Evolutionary conservation across 2,888 invertebrate species (phyloP), one percentile per base, ranked within the genome.

Genomic region (Ormyrus nitidulus): DNA sequence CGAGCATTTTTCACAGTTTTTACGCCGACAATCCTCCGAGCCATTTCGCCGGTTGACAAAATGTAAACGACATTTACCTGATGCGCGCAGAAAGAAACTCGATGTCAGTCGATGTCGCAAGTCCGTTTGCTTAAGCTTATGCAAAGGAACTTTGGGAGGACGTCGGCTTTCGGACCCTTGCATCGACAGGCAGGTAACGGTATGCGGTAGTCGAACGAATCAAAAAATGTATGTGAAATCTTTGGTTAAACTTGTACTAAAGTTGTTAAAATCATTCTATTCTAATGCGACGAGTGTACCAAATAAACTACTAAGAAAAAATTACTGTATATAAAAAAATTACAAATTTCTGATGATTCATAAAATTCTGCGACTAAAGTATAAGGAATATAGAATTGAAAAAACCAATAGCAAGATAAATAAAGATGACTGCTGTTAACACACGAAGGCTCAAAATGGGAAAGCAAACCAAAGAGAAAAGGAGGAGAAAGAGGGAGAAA

Each of bases 101-200:
- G 53, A 73, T 68, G 56, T 9, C 62, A 19, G 8, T 44, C 6
- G 8, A 44, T 66, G 49, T 59, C 64, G 68, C 75, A 75, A 71
- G 11, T 7, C 56, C 7, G 4, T 5, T n/a, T 49, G 13, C 19
- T 61, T 81, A 82, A 88, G 86, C 87, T 88, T 86, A 88, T 88
- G 88, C 87, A 88, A 86, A 88, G 85, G 85, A 85, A 84, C 19
- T 71, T 69, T 78, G 73, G 76, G 64, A 80, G 79, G 77, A 69
- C 74, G 74, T 83, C 79, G 81, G 80, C 81, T 80, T 59, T 70
- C 46, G 58, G 51, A 64, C 68, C 48, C 19, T 8, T 9, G 19
- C 19, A 19, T 19, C 19, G 19, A 19, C 19, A 19, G 19, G 19
- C 19, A 19, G 19, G 1, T 19, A 19, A 19, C 19, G 19, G 19